Evolutionary conservation across 1,140 invertebrate species (phyloP).

Genomic region (Drosophila bipectinata): DNA sequence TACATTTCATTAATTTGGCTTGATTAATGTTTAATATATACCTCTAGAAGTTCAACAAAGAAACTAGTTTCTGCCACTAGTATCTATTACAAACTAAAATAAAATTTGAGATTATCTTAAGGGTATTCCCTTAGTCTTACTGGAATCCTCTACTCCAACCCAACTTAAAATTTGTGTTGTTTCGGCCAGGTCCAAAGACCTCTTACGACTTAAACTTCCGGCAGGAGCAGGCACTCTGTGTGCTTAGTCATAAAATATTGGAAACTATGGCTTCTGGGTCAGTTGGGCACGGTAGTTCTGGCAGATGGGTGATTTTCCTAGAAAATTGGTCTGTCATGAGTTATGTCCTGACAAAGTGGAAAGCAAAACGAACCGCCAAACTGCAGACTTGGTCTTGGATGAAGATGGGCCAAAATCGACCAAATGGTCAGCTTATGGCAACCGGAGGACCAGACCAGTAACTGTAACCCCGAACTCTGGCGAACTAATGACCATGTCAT

Average conservation of each 20-base stretch:
- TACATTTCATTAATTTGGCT: no score
- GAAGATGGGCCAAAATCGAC: slow-evolving; percentile 23
- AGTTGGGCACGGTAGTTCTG: slow-evolving; percentile 76
- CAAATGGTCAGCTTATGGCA: not conserved
- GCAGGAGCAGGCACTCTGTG: slow-evolving; percentile 24
- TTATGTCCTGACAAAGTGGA: slow-evolving; percentile 63
- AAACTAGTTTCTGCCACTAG: no score
- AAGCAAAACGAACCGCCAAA: slow-evolving; percentile 11
- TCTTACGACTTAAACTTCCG: slow-evolving; percentile 31
- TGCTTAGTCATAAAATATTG: slow-evolving; percentile 63
- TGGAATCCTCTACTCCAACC: not conserved
- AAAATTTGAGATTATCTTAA: not conserved
- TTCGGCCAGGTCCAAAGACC: slow-evolving; percentile 21
- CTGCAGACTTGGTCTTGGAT: slow-evolving; percentile 4
- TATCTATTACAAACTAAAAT: no score
- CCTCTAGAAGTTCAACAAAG: not conserved
- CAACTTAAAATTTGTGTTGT: slow-evolving; percentile 4
- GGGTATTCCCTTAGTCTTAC: slow-evolving; percentile 19
- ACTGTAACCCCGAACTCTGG: slow-evolving; percentile 51
- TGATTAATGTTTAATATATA: no score
- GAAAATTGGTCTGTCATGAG: slow-evolving; percentile 60
- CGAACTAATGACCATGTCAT: slow-evolving; percentile 77
- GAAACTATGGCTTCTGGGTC: slow-evolving; percentile 74
- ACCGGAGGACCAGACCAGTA: slow-evolving; percentile 15
- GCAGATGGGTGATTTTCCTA: slow-evolving; percentile 44